These are phyloP conservation scores for Fistularia commersonii DNA, from an alignment of 2,797 vertebrate genomes.

Conservation along the genomic window DNA sequence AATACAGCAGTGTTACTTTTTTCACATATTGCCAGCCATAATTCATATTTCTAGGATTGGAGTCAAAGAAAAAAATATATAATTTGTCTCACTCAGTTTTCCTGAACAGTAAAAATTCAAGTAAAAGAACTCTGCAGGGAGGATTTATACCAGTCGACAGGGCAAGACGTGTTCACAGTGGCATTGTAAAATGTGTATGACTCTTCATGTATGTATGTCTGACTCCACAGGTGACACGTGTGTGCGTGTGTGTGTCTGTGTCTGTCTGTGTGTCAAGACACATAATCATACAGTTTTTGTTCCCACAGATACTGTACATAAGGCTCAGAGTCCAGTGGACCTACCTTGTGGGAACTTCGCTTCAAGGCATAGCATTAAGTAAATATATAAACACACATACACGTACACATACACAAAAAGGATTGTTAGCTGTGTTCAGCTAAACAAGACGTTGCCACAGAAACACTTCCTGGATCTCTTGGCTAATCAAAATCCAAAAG, in stretches of 20 bases:
- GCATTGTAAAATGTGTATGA: slow-evolving; percentile 11
- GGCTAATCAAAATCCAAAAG: slow-evolving; percentile 19
- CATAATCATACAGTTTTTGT: slow-evolving; percentile 53
- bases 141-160: slow-evolving; percentile 49
- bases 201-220: slow-evolving; percentile 18
- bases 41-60: too few relatives aligned
- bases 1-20: too few relatives aligned
- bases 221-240: slow-evolving; percentile 10
- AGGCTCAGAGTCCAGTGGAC: slow-evolving; percentile 56
- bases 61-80: too few relatives aligned
- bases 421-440: slow-evolving; percentile 65
- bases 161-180: slow-evolving; percentile 45
- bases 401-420: slow-evolving; percentile 44
- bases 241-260: slow-evolving; percentile 16
- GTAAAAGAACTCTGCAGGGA: slow-evolving; percentile 45
- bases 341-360: slow-evolving; percentile 83
- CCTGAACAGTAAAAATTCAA: slow-evolving; percentile 33
- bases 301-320: slow-evolving; percentile 60
- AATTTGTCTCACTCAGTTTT: too few relatives aligned
- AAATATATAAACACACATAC: slow-evolving; percentile 63
- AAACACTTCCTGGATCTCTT: slow-evolving; percentile 45
- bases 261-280: slow-evolving; percentile 31
- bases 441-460: slow-evolving; percentile 55
- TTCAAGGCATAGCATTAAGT: slow-evolving; percentile 71
- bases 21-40: too few relatives aligned